phyloP scores from a whole-genome alignment of 2,113 vertebrate species.

The Gnathonemus longibarbis region DNA sequence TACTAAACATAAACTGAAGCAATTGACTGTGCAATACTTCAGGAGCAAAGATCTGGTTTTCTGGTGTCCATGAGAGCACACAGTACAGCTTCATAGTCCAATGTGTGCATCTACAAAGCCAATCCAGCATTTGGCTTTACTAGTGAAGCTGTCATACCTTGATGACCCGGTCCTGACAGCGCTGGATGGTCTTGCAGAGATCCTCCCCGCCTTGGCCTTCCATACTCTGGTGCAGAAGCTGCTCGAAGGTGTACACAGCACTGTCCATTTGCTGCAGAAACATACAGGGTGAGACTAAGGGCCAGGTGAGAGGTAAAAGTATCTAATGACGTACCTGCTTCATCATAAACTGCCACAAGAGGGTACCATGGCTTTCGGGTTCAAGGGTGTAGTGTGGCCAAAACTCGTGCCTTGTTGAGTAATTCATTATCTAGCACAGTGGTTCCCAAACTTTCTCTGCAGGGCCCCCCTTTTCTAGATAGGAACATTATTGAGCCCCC shows the following conservation, averaged over 20 bases:
- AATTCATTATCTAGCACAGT: neutral
- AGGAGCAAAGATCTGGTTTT: neutral
- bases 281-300: neutral
- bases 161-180: slow-evolving; percentile 86
- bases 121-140: neutral
- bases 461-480: too few species aligned
- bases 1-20: neutral
- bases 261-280: slow-evolving; percentile 87
- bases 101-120: neutral
- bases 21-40: neutral
- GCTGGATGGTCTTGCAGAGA: slow-evolving; percentile 81
- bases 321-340: neutral
- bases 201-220: slow-evolving; percentile 67
- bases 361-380: neutral
- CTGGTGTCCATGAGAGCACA: neutral
- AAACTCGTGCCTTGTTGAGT: neutral
- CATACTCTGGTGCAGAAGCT: slow-evolving; percentile 84
- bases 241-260: slow-evolving; percentile 85
- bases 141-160: slow-evolving; percentile 67
- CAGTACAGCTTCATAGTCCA: neutral
- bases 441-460: too few species aligned
- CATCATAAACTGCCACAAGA: neutral
- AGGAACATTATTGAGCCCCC: too few species aligned
- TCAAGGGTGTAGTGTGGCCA: neutral
- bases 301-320: neutral